Conservation (phyloP, 1,140 invertebrate species). For the Calliphora vicina region DNA sequence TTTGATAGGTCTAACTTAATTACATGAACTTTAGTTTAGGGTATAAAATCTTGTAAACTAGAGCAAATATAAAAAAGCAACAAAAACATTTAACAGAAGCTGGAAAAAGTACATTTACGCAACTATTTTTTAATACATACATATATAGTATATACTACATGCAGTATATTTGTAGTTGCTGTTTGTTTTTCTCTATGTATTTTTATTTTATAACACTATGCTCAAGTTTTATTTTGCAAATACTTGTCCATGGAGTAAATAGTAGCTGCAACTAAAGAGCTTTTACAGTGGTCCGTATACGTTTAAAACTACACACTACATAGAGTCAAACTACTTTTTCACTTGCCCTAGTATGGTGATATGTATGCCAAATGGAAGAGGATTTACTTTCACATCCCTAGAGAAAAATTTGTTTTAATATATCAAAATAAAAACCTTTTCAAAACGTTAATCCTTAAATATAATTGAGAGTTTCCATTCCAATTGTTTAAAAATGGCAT, state of each 20-base stretch:
- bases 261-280: background rate
- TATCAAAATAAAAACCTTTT: no score
- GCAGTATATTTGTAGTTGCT: background rate
- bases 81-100: background rate
- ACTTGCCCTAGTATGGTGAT: no score
- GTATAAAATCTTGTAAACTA: background rate
- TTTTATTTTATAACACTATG: slow-evolving; percentile 1
- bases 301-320: no score
- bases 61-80: background rate
- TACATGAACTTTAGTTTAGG: background rate
- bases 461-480: no score
- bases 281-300: background rate
- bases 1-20: no score
- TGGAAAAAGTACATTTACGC: background rate
- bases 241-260: background rate
- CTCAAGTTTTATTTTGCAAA: slow-evolving; percentile 7
- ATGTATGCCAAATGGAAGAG: no score
- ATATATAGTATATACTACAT: no score
- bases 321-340: no score
- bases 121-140: background rate
- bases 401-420: no score
- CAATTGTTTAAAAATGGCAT: no score
- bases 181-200: background rate
- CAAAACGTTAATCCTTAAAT: no score
- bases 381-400: no score